Evolutionary conservation across 2,888 invertebrate genomes (phyloP).

Genomic region (Eristalis intricaria): DNA sequence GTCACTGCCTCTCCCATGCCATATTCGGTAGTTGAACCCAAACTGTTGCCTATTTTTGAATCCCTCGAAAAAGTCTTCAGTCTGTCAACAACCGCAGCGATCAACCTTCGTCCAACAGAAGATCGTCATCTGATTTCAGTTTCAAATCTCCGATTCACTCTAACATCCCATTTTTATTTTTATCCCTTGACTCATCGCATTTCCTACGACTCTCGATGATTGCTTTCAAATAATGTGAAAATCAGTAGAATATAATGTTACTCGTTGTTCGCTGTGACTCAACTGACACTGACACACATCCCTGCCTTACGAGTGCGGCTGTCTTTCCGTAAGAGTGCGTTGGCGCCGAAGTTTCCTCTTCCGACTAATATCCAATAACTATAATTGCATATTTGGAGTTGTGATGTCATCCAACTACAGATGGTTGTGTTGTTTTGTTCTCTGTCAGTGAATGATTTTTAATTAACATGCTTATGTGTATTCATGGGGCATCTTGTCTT

Average conservation of each 20-base stretch:
- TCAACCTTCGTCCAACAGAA: background rate
- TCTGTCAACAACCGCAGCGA: too few species aligned
- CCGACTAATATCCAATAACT: background rate
- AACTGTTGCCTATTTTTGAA: too few species aligned
- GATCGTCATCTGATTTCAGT: background rate
- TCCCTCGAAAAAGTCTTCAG: too few species aligned
- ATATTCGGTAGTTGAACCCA: too few species aligned
- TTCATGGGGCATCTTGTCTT: background rate
- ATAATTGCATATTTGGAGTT: background rate
- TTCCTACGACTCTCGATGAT: background rate
- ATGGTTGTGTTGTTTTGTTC: background rate
- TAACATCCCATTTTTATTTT: background rate
- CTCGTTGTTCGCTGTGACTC: background rate
- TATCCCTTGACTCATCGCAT: background rate
- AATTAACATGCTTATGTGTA: background rate
- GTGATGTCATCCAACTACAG: background rate
- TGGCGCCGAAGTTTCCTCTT: background rate
- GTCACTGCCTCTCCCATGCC: background rate
- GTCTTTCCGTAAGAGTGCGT: background rate
- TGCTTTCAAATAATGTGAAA: background rate
- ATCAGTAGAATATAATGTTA: background rate
- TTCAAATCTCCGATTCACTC: background rate
- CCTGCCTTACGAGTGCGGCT: background rate
- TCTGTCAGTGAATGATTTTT: background rate
- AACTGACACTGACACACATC: background rate